Base-by-base conservation (phyloP, 2,888 invertebrate genomes). In the Agrotis segetum region DNA sequence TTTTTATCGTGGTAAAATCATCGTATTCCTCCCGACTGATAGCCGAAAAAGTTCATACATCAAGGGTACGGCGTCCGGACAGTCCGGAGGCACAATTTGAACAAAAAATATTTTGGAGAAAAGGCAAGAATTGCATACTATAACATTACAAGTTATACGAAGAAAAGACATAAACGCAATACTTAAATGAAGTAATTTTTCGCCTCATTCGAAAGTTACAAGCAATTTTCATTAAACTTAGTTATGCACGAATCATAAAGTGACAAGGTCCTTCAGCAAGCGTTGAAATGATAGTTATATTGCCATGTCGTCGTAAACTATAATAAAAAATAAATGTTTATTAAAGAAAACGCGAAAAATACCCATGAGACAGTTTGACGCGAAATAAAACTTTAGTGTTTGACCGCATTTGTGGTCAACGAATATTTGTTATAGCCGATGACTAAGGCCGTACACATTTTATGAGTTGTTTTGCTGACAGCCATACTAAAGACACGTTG, bases 361-460 rank as follows among this genome's bases (percentile, higher is more conserved):
- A 16, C 62, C 34, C 61, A 68, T 72, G 79, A 73, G 68, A 74
- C 16, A 34, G 21, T 52, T 52, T 59, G 66, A 66, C 49, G 70
- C 52, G 53, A 74, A 73, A 81, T 76, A 80, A 76, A 84, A 67
- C 21, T 81, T 75, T 79, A 77, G 55, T 76, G 76, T 64, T 53
- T 71, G 62, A 81, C 85, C 79, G 64, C 85, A 78, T 59, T 74
- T 84, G 87, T 59, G 84, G 87, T 86, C 55, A 49, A 50, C 46
- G 52, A 29, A 50, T 84, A 78, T 86, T 86, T 86, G 82, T 80
- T 82, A 79, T 73, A 64, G 59, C 46, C 72, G 52, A 81, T 71
- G 62, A 65, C 67, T 71, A 34, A 67, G 47, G 47, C 50, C 47
- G 66, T 59, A 55, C 46, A 53, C 17, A 61, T 49, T 67, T 70